Evolutionary conservation across 1,140 invertebrate genomes (phyloP).

Genomic region (Papilio xuthus): DNA sequence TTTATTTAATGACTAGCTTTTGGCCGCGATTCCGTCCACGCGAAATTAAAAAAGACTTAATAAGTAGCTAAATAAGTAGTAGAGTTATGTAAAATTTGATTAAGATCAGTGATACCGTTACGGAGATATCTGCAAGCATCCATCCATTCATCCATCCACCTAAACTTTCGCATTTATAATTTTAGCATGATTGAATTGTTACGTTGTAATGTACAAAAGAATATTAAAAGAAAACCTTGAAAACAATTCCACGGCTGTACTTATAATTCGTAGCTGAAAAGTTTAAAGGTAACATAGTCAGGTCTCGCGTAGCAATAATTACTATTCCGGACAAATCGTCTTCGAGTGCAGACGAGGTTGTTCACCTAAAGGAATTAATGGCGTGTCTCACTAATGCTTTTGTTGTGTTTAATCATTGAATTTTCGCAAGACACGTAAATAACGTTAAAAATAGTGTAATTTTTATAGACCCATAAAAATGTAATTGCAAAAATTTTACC

Average conservation of each 20-base stretch:
- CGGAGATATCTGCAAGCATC: no score
- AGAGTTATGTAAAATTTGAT: no score
- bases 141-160: no score
- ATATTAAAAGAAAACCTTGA: conserved; percentile 25
- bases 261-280: conserved; percentile 28
- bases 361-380: conserved; percentile 76
- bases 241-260: conserved; percentile 21
- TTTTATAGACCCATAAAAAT: conserved; percentile 23
- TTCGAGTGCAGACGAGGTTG: conserved; percentile 61
- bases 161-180: no score
- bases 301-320: conserved; percentile 67
- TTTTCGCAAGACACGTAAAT: conserved; percentile 55
- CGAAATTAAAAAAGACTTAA: no score
- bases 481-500: neutral
- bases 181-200: no score
- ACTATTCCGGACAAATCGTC: conserved; percentile 71
- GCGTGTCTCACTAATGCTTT: conserved; percentile 65
- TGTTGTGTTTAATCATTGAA: conserved; percentile 60
- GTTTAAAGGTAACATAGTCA: conserved; percentile 45
- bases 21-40: no score
- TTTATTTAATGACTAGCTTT: no score
- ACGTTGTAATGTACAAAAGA: neutral
- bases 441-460: conserved; percentile 44
- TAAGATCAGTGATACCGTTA: no score
- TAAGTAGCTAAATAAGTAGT: no score